Evolutionary conservation across 1,140 invertebrate genomes (phyloP), one percentile per base, ranked within the genome.

Genomic region (Dinoponera quadriceps): DNA sequence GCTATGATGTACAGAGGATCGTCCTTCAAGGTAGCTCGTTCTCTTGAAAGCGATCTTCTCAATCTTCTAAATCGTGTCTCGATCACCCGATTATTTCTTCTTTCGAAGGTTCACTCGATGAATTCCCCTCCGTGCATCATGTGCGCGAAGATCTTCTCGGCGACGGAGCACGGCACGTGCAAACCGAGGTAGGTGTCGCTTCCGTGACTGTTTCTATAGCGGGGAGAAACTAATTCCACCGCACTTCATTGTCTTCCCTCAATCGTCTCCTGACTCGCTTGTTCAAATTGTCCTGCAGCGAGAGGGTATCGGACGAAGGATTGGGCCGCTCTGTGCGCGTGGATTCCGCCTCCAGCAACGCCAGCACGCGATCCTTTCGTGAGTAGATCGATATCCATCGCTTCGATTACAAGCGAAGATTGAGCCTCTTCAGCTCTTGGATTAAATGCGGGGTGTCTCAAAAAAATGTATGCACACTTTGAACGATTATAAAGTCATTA

Each of bases 1-100:
- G 97, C 97, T 0, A 97, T 98, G 96, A 97, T 97, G 82, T 98
- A 96, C 93, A 96, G 96, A 90, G 98, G 97, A 60, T 96, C 97
- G 9, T 96, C 97, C n/a, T 95, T 97, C 49, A 98, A 98, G 92
- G 94, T 96, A 57, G 94, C 88, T 89, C 86, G 20, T 91, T 75
- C 51, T 7, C 14, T 63, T 48, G 22, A 11, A 84, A 55, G 55
- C 18, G 29, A 38, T 25, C 4, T 48, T 1, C 22, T 33, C n/a
- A n/a, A n/a, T n/a, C n/a, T n/a, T n/a, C 18, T 18, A 16, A 78
- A 18, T 7, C 49, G 18, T 63, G 29, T 54, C n/a, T 29, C 29
- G 16, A 68, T 33, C 9, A 20, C 44, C 22, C 0, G 25, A 44
- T 66, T 48, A 11, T 38, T 4, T 51, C 48, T 54, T 38, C 11